Base-by-base conservation (phyloP, 2,888 invertebrate genomes). In the Calliscelio sp. region DNA sequence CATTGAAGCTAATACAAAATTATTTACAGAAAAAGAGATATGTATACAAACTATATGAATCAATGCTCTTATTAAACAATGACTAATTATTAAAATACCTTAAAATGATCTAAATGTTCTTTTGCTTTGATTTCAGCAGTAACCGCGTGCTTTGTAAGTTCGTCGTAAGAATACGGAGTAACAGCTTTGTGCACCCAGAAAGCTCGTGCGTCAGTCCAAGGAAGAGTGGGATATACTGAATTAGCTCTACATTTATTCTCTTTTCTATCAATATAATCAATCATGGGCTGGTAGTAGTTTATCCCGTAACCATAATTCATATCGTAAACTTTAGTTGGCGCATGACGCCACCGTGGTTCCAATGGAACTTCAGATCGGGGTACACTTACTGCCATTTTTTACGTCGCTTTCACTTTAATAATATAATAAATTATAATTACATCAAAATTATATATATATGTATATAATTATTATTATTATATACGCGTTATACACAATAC, bases 211-310 rank as follows among this genome's bases (percentile, higher is more conserved):
- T 93, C 93, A 0, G 92, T 89, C 92, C 92, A 93, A 78, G 97
- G 97, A 86, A 97, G 93, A 93, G 97, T 96, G 86, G 97, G 96
- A 38, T 94, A 94, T 25, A 71, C 46, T 80, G 93, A 92, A 87
- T 92, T 92, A 55, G 88, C 87, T 84, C 89, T 90, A 49, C 87
- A 89, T 59, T 91, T 92, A 74, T 89, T 94, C 87, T 95, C 95
- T 93, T 96, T 96, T 53, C 95, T 95, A 90, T 96, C 96, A 88
- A 97, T 95, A 91, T 97, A 97, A 93, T 97, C 97, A 90, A 97
- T 95, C 97, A 97, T 97, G 61, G 97, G 97, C 93, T 97, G 96
- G 93, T 97, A 97, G 93, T 95, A 97, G 93, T 97, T 96, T 90
- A 97, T 96, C 66, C 96, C 97, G 93, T 96, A 97, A 87, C 96